phyloP scores from a whole-genome alignment of 2,888 invertebrate species.

The Chaetogeoica ovagalla region DNA sequence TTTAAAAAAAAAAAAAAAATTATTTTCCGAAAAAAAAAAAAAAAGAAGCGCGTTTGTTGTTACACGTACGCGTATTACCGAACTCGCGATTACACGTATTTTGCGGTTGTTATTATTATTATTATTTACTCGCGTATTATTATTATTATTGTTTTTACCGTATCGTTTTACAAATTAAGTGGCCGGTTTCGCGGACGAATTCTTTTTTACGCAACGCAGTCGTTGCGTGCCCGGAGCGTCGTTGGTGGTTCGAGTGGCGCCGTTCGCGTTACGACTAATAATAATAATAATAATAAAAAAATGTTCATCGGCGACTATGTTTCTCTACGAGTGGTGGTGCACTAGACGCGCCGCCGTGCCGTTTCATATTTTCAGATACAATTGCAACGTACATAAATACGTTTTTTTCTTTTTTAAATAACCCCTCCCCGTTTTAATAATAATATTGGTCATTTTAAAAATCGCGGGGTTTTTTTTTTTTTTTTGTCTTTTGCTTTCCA shows the following conservation, averaged over 20 bases:
- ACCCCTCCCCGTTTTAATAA: neutral
- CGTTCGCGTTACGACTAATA: neutral
- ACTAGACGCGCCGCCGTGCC: neutral
- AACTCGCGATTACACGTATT: too few species aligned
- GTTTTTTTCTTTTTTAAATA: neutral
- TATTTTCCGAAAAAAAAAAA: too few species aligned
- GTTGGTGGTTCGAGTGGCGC: too few species aligned
- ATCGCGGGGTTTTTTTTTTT: neutral
- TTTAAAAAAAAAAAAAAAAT: too few species aligned
- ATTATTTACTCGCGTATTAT: too few species aligned
- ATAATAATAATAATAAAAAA: neutral
- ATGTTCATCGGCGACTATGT: constrained; percentile 1
- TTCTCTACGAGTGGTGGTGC: neutral
- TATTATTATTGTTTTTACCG: too few species aligned
- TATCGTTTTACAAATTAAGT: too few species aligned
- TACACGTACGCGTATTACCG: too few species aligned
- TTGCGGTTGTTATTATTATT: too few species aligned
- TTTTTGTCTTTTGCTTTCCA: constrained; percentile 50
- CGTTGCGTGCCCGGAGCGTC: neutral
- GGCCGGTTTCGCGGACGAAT: too few species aligned
- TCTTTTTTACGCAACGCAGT: neutral
- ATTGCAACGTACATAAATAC: constrained; percentile 3
- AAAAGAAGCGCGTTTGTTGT: too few species aligned
- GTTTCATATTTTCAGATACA: constrained; percentile 35
- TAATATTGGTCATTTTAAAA: neutral